Evolutionary conservation across 2,113 vertebrate species (phyloP).

Genomic region (Oreocharis arfaki): DNA sequence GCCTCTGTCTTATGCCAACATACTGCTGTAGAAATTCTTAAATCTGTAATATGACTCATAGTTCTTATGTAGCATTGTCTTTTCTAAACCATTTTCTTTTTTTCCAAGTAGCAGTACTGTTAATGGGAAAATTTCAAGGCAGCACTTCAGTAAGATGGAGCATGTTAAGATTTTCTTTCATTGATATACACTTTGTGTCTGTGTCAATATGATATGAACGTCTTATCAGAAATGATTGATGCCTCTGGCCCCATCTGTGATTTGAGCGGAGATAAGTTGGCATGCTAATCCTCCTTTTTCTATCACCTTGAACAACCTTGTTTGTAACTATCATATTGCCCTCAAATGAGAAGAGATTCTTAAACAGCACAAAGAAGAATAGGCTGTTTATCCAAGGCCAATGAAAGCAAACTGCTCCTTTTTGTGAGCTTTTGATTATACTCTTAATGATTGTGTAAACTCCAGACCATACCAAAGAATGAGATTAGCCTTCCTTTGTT

Average conservation of each 20-base stretch:
- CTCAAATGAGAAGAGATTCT: conserved; percentile 1
- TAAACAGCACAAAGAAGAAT: not conserved
- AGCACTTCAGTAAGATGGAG: not conserved
- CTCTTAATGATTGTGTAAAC: not conserved
- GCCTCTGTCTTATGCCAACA: not conserved
- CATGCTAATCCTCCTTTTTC: conserved; percentile 40
- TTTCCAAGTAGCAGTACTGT: not conserved
- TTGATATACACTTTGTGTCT: not conserved
- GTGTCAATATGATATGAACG: conserved; percentile 50
- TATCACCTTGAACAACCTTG: conserved; percentile 54
- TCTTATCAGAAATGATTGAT: conserved; percentile 34
- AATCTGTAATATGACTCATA: not conserved
- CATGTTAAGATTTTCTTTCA: not conserved
- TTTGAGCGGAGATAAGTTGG: conserved; percentile 13
- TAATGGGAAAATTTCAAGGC: not conserved
- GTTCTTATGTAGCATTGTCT: not conserved
- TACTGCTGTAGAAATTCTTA: not conserved
- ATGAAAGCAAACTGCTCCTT: not conserved
- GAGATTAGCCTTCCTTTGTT: not conserved
- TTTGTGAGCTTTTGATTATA: not conserved
- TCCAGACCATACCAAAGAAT: not conserved
- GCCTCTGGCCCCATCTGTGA: conserved; percentile 5
- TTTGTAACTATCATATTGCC: not conserved
- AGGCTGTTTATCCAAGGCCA: not conserved
- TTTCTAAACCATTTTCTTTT: not conserved